Conservation (phyloP, 2,797 vertebrate genomes). For the Pseudochaenichthys georgianus region DNA sequence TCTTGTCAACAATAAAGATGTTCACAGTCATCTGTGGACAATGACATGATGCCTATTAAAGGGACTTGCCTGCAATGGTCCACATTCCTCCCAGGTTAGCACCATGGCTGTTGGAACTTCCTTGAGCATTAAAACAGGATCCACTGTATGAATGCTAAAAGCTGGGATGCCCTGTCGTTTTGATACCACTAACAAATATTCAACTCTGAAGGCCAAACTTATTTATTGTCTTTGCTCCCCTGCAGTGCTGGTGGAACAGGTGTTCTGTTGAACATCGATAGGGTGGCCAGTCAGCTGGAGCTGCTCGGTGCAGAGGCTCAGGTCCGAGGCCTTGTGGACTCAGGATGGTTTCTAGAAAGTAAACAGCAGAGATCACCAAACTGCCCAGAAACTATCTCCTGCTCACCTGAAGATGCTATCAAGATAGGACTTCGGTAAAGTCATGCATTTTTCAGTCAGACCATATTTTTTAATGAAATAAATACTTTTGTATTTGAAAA, state of each 20-base stretch:
- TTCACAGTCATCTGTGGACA: slow-evolving; percentile 65
- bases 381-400: slow-evolving; percentile 85
- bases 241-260: slow-evolving; percentile 89
- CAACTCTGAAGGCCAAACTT: slow-evolving; percentile 23
- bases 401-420: slow-evolving; percentile 87
- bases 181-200: slow-evolving; percentile 17
- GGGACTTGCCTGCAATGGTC: slow-evolving; percentile 52
- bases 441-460: neutral
- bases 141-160: slow-evolving; percentile 36
- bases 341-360: slow-evolving; percentile 89
- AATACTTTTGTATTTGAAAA: too few relatives aligned
- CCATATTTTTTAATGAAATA: neutral
- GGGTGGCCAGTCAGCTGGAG: slow-evolving; percentile 85
- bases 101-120: slow-evolving; percentile 42
- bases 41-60: slow-evolving; percentile 75
- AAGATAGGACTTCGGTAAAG: slow-evolving; percentile 88
- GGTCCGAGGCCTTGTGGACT: slow-evolving; percentile 89
- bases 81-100: slow-evolving; percentile 71
- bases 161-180: slow-evolving; percentile 21
- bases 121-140: slow-evolving; percentile 42
- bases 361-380: slow-evolving; percentile 84
- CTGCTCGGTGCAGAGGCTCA: slow-evolving; percentile 86
- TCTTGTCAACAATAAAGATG: slow-evolving; percentile 70
- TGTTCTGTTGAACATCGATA: slow-evolving; percentile 88
- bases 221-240: slow-evolving; percentile 35